A percentile compares a stretch with the other conserved stretches of the same genome.
Conservation (phyloP, 1,140 invertebrate species). For the fruit fly (Drosophila melanogaster) region DNA sequence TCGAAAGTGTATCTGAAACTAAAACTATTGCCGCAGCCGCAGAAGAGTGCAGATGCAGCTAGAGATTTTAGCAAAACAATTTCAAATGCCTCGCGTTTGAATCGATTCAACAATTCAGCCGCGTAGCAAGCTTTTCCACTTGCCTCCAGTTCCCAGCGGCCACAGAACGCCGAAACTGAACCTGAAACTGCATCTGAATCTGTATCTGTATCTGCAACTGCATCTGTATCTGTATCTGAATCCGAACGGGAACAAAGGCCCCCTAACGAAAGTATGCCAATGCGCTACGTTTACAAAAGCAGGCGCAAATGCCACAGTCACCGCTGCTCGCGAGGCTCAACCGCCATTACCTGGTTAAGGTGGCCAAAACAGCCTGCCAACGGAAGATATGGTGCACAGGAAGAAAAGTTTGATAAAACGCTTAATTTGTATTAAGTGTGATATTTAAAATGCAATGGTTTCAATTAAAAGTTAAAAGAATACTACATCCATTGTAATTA, state of each 20-base stretch:
- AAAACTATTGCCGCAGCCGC: constrained; percentile 14
- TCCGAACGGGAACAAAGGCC: constrained; percentile 27
- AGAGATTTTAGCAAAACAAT: constrained; percentile 43
- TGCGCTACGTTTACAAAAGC: constrained; percentile 64
- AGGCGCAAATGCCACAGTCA: constrained; percentile 27
- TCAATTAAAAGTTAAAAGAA: no score
- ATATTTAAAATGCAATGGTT: no score
- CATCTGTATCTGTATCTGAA: background rate
- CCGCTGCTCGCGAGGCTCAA: constrained; percentile 4
- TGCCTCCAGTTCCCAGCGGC: constrained; percentile 14
- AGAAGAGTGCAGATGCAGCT: constrained; percentile 19
- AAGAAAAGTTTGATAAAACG: background rate
- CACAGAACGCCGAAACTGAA: constrained; percentile 7
- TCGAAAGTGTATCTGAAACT: constrained; percentile 11
- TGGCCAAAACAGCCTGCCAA: constrained; percentile 1
- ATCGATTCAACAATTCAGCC: constrained; percentile 8
- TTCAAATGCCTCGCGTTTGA: constrained; percentile 39
- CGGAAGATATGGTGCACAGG: constrained; percentile 5
- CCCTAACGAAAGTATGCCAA: constrained; percentile 44
- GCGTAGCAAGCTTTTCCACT: constrained; percentile 10
- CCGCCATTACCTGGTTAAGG: constrained; percentile 46
- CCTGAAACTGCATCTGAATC: background rate
- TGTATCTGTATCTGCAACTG: background rate
- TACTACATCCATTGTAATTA: no score
- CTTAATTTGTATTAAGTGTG: background rate